Conservation (phyloP, 2,113 vertebrate species). For the Psettodes erumei region DNA sequence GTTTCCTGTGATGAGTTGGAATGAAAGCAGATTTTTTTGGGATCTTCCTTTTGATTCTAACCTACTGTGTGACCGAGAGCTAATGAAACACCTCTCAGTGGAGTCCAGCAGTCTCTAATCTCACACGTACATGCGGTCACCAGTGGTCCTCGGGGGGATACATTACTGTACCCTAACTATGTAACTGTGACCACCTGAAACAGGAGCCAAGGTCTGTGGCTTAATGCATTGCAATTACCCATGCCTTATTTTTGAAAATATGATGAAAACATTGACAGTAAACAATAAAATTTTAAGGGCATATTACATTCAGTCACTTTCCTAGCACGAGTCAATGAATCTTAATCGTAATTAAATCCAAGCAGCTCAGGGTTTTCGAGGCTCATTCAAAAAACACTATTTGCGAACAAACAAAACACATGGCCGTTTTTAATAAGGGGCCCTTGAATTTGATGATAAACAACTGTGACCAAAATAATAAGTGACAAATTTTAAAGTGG, state of each 20-base stretch:
- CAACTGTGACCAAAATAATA: too few species aligned
- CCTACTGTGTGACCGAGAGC: background rate
- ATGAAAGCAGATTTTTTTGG: background rate
- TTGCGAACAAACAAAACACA: too few species aligned
- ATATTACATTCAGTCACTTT: too few species aligned
- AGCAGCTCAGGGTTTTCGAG: too few species aligned
- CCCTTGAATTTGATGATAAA: too few species aligned
- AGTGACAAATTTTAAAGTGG: too few species aligned
- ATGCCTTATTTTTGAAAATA: background rate
- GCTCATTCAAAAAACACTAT: too few species aligned
- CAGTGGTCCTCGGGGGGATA: constrained; percentile 1
- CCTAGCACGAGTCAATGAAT: too few species aligned
- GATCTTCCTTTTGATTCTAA: background rate
- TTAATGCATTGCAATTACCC: background rate
- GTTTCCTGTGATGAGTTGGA: constrained; percentile 11
- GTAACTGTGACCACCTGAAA: background rate
- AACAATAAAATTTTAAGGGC: too few species aligned
- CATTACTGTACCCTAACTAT: constrained; percentile 2
- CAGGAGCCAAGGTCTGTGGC: background rate
- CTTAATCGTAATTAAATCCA: too few species aligned
- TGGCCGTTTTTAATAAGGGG: too few species aligned
- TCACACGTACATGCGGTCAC: constrained; percentile 29
- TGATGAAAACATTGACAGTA: too few species aligned
- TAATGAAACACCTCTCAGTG: constrained; percentile 62
- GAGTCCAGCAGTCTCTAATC: constrained; percentile 39